phyloP scores from a whole-genome alignment of 2,797 vertebrate genomes.

The Enteromius argenteus region DNA sequence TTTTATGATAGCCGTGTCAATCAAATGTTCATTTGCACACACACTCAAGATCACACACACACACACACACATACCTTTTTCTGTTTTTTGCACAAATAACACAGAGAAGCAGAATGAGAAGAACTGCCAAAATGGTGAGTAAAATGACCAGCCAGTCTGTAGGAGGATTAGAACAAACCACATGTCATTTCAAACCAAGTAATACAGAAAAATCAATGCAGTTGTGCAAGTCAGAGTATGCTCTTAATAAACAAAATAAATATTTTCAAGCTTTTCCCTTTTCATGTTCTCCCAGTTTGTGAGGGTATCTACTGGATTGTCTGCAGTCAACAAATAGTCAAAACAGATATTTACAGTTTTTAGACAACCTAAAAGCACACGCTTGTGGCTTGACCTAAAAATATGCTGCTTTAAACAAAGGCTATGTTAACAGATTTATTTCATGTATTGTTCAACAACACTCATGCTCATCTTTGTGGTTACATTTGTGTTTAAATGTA shows the following conservation, averaged over 20 bases:
- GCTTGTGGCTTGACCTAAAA: background rate
- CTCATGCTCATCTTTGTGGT: background rate
- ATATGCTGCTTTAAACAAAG: background rate
- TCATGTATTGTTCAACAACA: background rate
- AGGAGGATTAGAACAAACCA: background rate
- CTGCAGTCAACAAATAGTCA: background rate
- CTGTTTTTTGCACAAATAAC: conserved; percentile 65
- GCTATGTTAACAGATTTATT: background rate
- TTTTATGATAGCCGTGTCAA: background rate
- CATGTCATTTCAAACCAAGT: background rate
- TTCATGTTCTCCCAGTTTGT: background rate
- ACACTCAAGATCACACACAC: background rate
- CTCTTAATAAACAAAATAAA: background rate
- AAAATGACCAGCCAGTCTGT: conserved; percentile 78
- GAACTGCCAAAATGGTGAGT: conserved; percentile 65
- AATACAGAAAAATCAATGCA: background rate
- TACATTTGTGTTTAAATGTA: background rate
- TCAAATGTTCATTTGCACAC: background rate
- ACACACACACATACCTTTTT: conserved; percentile 71
- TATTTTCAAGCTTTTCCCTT: background rate
- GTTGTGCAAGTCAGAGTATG: background rate
- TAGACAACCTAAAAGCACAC: background rate
- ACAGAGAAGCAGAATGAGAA: conserved; percentile 71
- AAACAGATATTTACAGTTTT: background rate
- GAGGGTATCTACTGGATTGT: background rate